A percentile compares a stretch with the other conserved stretches of the same genome.
phyloP scores from a whole-genome alignment of 92 coral and sea anemone genomes.

The Epizoanthus fatuus region DNA sequence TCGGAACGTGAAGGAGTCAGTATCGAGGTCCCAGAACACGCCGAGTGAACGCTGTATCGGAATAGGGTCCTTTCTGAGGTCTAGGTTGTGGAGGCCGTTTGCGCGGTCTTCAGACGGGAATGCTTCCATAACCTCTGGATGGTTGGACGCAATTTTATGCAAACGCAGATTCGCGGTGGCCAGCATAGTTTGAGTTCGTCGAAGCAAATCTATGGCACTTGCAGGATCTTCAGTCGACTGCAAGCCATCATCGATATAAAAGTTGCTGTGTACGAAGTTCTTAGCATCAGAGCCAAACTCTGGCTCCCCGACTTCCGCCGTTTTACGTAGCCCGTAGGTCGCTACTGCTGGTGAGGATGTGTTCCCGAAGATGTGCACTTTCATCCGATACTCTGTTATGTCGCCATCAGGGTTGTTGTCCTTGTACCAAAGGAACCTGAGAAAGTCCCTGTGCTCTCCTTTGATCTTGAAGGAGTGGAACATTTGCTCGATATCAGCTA shows the following conservation, averaged over 20 bases:
- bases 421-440: conserved; percentile 64
- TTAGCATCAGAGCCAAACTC: conserved; percentile 60
- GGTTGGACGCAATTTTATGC: conserved; percentile 70
- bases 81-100: conserved; percentile 57
- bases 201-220: conserved; percentile 63
- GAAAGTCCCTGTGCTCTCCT: conserved; percentile 57
- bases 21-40: conserved; percentile 62
- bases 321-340: conserved; percentile 56
- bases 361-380: conserved; percentile 47
- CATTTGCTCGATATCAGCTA: conserved; percentile 72
- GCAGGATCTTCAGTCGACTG: conserved; percentile 48
- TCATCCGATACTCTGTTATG: conserved; percentile 55
- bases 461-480: conserved; percentile 59
- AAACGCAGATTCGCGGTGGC: conserved; percentile 75
- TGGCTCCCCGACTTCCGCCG: conserved; percentile 53
- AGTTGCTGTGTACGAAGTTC: conserved; percentile 53
- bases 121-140: conserved; percentile 57
- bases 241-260: conserved; percentile 72
- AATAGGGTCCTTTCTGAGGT: conserved; percentile 43
- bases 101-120: conserved; percentile 66
- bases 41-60: conserved; percentile 74
- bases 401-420: conserved; percentile 58
- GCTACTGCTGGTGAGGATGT: conserved; percentile 74
- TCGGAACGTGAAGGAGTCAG: conserved; percentile 65
- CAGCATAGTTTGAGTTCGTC: conserved; percentile 64